Evolutionary conservation across 1,140 invertebrate genomes (phyloP).

Genomic region (Trichomalopsis sarcophagae): DNA sequence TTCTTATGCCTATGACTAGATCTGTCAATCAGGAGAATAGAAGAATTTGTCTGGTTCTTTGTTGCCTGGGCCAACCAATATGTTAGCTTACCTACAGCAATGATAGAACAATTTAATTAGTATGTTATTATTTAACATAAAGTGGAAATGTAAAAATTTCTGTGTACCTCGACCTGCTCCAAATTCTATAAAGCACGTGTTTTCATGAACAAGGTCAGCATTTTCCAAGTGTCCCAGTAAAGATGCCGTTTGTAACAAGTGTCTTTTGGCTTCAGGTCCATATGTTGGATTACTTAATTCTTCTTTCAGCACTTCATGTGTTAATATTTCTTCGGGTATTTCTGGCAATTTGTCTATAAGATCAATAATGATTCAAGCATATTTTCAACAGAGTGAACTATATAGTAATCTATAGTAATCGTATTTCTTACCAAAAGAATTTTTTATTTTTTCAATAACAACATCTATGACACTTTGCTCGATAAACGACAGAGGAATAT

Average conservation of each 20-base stretch:
- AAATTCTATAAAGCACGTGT: slow-evolving; percentile 87
- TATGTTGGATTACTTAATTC: slow-evolving; percentile 80
- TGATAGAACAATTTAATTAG: slow-evolving; percentile 26
- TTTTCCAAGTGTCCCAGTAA: slow-evolving; percentile 79
- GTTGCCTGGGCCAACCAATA: slow-evolving; percentile 82
- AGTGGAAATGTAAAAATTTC: background rate
- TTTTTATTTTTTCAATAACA: slow-evolving; percentile 67
- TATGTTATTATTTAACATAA: background rate
- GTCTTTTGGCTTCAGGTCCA: slow-evolving; percentile 79
- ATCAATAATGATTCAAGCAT: slow-evolving; percentile 35
- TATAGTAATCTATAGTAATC: background rate
- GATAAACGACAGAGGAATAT: slow-evolving; percentile 63
- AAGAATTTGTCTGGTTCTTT: slow-evolving; percentile 71
- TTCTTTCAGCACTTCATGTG: slow-evolving; percentile 73
- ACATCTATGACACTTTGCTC: slow-evolving; percentile 56
- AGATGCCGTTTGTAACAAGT: slow-evolving; percentile 83
- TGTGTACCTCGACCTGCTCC: slow-evolving; percentile 88
- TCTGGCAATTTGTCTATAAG: slow-evolving; percentile 66
- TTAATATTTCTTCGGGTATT: slow-evolving; percentile 72
- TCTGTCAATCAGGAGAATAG: slow-evolving; percentile 85
- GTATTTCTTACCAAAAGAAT: slow-evolving; percentile 64
- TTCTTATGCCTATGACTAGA: slow-evolving; percentile 87
- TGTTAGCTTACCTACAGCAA: slow-evolving; percentile 80
- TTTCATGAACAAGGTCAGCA: slow-evolving; percentile 74
- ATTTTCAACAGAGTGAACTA: background rate